Base-by-base conservation (phyloP, 2,113 vertebrate species). In the Aramus guarauna region DNA sequence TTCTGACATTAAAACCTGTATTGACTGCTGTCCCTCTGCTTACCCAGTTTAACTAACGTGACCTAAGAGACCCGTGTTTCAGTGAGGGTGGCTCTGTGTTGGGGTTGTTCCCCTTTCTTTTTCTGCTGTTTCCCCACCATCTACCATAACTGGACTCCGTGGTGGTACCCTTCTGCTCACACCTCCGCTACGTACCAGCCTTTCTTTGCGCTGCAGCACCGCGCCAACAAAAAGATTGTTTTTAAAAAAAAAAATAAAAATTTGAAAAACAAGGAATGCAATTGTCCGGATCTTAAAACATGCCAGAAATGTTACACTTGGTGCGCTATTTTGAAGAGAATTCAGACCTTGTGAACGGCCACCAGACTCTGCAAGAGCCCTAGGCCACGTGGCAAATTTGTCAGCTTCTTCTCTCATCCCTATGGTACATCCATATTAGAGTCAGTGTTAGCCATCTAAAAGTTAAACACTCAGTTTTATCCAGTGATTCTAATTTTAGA, bases 1-100 rank as follows among this genome's bases (percentile, higher is more conserved):
- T 95, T 94, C 85, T 52, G 11, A 48, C 80, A 73, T 77, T 71
- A 96, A 95, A 87, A 78, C 39, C 72, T 73, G 18, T 45, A 94
- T 62, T 84, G 87, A 78, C 43, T 89, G 41, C 59, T 94, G 15
- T 55, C 77, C 30, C 24, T 84, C 26, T 87, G 37, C 76, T 85
- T 77, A 36, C 12, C 3, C 34, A 30, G 45, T 47, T 84, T 66
- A 77, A n/a, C 52, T 34, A 39, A 43, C 1, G 0, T 23, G 37
- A 43, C 9, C 45, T 36, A 15, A 47, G 41, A 58, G 29, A 66
- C 30, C 27, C 3, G 0, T 24, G 41, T n/a, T 58, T 79, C 55
- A 17, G 12, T 20, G 15, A 68, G 60, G 21, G 24, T 48, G n/a
- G 16, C 13, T 45, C 39, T 43, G n/a, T 19, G 10, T n/a, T 10